A percentile compares a stretch with the other conserved stretches of the same genome.
phyloP scores from a whole-genome alignment of 2,113 vertebrate genomes.

The Vidua macroura region DNA sequence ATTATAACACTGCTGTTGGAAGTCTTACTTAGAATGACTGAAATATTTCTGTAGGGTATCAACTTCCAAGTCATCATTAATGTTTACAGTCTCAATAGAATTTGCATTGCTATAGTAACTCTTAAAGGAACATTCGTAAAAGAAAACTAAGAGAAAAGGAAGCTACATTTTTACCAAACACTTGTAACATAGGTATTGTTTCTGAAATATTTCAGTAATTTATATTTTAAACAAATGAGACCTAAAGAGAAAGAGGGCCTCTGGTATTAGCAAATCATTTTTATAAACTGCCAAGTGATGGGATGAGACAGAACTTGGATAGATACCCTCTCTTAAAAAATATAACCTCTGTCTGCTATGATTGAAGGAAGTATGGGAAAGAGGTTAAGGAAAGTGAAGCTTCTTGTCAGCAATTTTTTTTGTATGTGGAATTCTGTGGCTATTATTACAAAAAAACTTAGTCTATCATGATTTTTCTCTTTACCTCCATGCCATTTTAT shows the following conservation, averaged over 20 bases:
- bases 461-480: background rate
- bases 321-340: background rate
- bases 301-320: constrained; percentile 30
- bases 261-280: background rate
- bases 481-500: background rate
- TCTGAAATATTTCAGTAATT: background rate
- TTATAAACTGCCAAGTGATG: constrained; percentile 7
- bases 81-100: constrained; percentile 64
- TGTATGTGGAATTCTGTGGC: background rate
- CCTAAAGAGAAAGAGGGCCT: background rate
- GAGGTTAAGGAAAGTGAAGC: background rate
- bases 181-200: background rate
- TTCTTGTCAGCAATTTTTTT: background rate
- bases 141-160: constrained; percentile 30
- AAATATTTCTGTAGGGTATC: constrained; percentile 70
- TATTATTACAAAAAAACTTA: background rate
- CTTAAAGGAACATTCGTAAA: constrained; percentile 41
- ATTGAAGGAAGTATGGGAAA: background rate
- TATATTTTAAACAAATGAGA: background rate
- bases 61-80: constrained; percentile 66
- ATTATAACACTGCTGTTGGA: constrained; percentile 52
- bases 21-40: constrained; percentile 50
- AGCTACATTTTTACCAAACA: constrained; percentile 10
- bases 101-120: constrained; percentile 53
- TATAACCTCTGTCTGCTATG: background rate